Evolutionary conservation across 2,888 invertebrate genomes (phyloP), one percentile per base, ranked within the genome.

Genomic region (Tachina fera): DNA sequence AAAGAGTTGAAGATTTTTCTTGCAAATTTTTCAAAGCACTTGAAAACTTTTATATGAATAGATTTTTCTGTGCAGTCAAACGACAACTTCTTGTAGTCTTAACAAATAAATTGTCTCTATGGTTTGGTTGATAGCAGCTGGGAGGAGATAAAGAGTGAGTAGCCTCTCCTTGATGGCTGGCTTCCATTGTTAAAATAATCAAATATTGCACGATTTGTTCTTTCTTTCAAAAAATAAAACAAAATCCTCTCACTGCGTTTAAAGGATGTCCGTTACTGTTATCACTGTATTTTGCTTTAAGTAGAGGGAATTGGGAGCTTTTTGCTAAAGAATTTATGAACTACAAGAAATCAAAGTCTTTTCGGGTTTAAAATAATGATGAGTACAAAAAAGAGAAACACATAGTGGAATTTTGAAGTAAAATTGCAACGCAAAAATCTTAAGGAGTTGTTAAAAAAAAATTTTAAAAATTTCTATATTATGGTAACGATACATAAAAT

Each of bases 221-320:
- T 58, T 45, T 56, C 11, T 58, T 45, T 22, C n/a, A 19, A 43
- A 70, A 31, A 79, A 47, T 19, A 71, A 83, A 87, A 83, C 78
- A 67, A 83, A 85, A 61, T 85, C 83, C 61, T 86, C 81, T 76
- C 43, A 72, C 61, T 80, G 56, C 67, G 31, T 79, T 56, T 58
- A 84, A 86, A 81, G 86, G 86, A 87, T 78, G 83, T 87, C 87
- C 84, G 84, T 80, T 84, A 65, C 80, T 87, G 81, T 86, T 78
- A 79, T 83, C 79, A 79, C 19, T 68, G 82, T 71, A 71, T 77
- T 71, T 72, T 39, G 43, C 53, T 71, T 22, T 49, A 22, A 67
- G 9, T 13, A 39, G 22, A 19, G 5, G 13, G 11, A 56, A 49
- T n/a, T 70, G 61, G 61, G 6, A 49, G 51, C 74, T 68, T 77